Evolutionary conservation across 2,797 vertebrate genomes (phyloP).

Genomic region (Ctenopoma multispine): DNA sequence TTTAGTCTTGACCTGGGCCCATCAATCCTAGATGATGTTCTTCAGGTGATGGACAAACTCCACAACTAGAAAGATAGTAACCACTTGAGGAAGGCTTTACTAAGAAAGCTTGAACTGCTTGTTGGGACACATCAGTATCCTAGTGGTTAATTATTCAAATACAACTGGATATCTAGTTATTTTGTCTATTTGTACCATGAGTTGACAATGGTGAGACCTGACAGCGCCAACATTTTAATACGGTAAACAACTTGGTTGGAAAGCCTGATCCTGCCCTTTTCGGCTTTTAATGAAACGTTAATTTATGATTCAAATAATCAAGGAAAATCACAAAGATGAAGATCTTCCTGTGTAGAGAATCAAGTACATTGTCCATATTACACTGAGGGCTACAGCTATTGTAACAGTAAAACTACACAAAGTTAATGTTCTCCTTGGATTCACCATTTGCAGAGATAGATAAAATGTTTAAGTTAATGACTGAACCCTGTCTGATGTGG

Average conservation of each 20-base stretch:
- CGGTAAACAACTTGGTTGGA: slow-evolving; percentile 3
- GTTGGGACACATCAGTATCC: neutral
- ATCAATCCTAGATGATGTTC: slow-evolving; percentile 93
- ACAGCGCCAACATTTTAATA: neutral
- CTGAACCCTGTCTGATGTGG: slow-evolving; percentile 47
- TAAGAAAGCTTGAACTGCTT: neutral
- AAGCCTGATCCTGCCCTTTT: neutral
- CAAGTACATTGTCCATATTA: neutral
- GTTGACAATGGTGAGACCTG: slow-evolving; percentile 7
- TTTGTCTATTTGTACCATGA: neutral
- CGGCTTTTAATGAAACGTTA: neutral
- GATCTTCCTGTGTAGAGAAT: neutral
- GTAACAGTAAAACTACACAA: slow-evolving; percentile 16
- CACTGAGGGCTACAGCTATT: neutral
- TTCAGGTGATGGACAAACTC: slow-evolving; percentile 91
- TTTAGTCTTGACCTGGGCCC: slow-evolving; percentile 94
- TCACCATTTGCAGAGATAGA: slow-evolving; percentile 15
- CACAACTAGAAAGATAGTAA: slow-evolving; percentile 58
- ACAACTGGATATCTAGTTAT: slow-evolving; percentile 2
- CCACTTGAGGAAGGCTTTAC: neutral
- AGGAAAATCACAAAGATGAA: neutral
- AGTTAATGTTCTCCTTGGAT: slow-evolving; percentile 46
- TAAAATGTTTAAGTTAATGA: slow-evolving; percentile 59
- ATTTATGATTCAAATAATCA: neutral
- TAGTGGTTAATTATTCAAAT: neutral